A percentile compares a stretch with the other conserved stretches of the same genome.
Conservation (phyloP, 2,113 vertebrate species). For the Paramormyrops kingsleyae region DNA sequence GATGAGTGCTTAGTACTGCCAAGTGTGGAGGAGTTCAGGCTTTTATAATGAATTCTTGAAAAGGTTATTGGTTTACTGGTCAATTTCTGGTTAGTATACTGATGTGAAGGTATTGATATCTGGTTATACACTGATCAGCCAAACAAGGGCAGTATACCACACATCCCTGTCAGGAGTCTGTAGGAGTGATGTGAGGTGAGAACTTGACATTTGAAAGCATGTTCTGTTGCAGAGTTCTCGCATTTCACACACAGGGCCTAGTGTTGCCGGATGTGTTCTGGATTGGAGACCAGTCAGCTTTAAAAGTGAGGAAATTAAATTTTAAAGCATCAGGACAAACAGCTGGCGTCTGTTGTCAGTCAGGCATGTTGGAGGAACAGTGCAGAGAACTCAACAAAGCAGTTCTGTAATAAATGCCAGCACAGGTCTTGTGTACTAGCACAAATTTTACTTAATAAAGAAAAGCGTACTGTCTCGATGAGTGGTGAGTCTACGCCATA, state of each 20-base stretch:
- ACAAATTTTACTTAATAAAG: background rate
- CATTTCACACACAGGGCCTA: background rate
- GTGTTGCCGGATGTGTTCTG: background rate
- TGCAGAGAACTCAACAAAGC: background rate
- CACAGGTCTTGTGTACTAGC: background rate
- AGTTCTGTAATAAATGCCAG: background rate
- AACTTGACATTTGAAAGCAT: background rate
- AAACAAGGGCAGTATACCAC: background rate
- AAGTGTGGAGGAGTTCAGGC: background rate
- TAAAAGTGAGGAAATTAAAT: background rate
- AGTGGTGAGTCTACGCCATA: background rate
- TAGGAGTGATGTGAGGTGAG: background rate
- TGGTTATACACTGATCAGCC: background rate
- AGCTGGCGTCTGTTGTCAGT: background rate
- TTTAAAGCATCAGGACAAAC: background rate
- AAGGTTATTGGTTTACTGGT: background rate
- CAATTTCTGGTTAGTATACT: background rate
- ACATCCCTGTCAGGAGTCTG: background rate
- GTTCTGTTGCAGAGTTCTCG: background rate
- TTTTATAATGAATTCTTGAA: background rate
- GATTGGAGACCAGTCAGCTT: background rate
- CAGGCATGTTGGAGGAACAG: background rate
- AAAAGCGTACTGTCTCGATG: background rate
- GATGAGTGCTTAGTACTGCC: background rate
- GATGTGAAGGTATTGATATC: no score